These are phyloP conservation scores for Cydia strobilella DNA, from an alignment of 1,140 invertebrate genomes.

Conservation along the genomic window DNA sequence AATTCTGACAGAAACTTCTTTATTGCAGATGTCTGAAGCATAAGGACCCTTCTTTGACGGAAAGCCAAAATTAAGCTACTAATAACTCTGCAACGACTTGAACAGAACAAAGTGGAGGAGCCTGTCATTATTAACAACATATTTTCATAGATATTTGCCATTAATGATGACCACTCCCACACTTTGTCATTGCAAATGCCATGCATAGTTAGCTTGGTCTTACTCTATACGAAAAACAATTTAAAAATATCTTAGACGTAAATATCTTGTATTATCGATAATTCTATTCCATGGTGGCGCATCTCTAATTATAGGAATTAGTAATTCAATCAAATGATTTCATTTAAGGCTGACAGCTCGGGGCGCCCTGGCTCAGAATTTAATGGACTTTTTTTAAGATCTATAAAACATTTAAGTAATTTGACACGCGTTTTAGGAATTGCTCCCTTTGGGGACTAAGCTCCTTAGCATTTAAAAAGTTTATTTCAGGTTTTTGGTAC, in stretches of 20 bases:
- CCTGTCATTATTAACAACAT: too few species aligned
- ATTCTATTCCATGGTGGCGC: background rate
- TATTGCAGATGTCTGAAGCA: too few species aligned
- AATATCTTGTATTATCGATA: background rate
- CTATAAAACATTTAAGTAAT: slow-evolving; percentile 31
- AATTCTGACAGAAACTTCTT: too few species aligned
- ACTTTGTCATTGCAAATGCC: too few species aligned
- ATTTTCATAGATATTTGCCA: too few species aligned
- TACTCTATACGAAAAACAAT: too few species aligned
- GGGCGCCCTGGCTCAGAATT: background rate
- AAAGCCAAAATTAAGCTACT: too few species aligned
- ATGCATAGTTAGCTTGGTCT: too few species aligned
- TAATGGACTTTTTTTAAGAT: slow-evolving; percentile 31
- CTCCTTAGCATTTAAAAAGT: background rate
- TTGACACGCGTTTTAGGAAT: slow-evolving; percentile 26
- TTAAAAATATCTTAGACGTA: background rate
- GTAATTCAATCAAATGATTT: slow-evolving; percentile 23
- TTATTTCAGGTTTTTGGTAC: background rate
- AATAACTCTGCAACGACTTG: too few species aligned
- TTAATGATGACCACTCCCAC: too few species aligned
- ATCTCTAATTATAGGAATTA: slow-evolving; percentile 22
- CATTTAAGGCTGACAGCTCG: slow-evolving; percentile 14
- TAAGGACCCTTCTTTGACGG: too few species aligned
- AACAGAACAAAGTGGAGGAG: too few species aligned
- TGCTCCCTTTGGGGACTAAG: background rate